These are phyloP conservation scores for Bos javanicus DNA, from an alignment of 2,113 vertebrate genomes.

Conservation along the genomic window DNA sequence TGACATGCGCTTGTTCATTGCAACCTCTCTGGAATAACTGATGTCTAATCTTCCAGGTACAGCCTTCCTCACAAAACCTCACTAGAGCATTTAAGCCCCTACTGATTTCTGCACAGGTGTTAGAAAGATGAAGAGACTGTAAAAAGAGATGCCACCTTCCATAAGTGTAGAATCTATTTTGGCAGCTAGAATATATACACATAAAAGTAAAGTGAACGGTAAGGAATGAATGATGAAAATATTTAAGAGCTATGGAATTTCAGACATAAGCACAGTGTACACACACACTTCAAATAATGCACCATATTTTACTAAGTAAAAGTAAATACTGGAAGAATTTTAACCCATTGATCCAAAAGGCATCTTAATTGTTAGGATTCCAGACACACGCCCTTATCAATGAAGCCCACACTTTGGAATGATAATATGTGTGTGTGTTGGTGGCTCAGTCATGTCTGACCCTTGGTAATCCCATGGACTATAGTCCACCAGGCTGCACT, in stretches of 20 bases:
- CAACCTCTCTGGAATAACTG: background rate
- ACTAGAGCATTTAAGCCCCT: background rate
- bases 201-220: background rate
- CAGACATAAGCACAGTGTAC: background rate
- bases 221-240: background rate
- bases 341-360: background rate
- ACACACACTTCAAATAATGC: background rate
- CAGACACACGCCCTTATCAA: background rate
- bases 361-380: background rate
- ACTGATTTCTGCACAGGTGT: background rate
- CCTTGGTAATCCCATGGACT: background rate
- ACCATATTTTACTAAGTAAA: background rate
- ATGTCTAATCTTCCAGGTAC: too few relatives aligned
- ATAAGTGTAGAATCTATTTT: background rate
- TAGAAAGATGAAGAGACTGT: background rate
- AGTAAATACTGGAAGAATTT: background rate
- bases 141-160: background rate
- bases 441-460: background rate
- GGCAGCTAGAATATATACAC: too few relatives aligned
- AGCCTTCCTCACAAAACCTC: background rate
- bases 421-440: background rate
- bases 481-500: background rate
- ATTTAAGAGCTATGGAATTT: background rate
- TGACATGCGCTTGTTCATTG: accelerated
- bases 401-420: background rate